Evolutionary conservation across 2,888 invertebrate species (phyloP).

Genomic region (Zaprionus obscuricornis): DNA sequence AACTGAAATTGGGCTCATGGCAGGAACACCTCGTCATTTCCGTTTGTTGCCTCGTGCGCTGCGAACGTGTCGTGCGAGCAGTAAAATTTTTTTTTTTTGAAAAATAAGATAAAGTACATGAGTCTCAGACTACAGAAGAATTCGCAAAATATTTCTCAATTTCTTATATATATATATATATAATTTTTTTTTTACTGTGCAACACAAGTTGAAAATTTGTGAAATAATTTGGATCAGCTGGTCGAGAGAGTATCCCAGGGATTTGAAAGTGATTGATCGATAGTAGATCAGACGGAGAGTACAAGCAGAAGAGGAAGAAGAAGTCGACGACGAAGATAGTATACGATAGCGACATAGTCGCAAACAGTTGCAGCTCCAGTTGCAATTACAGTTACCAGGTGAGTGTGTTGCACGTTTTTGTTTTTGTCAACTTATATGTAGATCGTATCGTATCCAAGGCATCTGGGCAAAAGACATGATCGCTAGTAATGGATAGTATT

Average conservation of each 20-base stretch:
- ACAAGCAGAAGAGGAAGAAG: too few species aligned
- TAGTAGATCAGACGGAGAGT: too few species aligned
- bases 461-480: too few species aligned
- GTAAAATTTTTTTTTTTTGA: neutral
- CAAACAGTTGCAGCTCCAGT: slow-evolving; percentile 9
- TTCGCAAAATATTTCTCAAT: too few species aligned
- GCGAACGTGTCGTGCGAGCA: slow-evolving; percentile 52
- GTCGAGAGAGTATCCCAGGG: too few species aligned
- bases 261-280: too few species aligned
- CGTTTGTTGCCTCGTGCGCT: slow-evolving; percentile 67
- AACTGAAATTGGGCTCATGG: slow-evolving; percentile 34
- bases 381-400: slow-evolving; percentile 36
- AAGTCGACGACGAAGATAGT: too few species aligned
- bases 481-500: slow-evolving; percentile 39
- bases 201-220: neutral
- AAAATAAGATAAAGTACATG: too few species aligned
- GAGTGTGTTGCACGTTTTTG: slow-evolving; percentile 13
- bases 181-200: slow-evolving; percentile 4
- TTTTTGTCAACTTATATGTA: slow-evolving; percentile 3
- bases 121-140: too few species aligned
- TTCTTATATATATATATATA: slow-evolving; percentile 4
- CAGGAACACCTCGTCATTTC: slow-evolving; percentile 59
- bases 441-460: neutral
- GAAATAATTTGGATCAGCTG: too few species aligned
- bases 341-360: slow-evolving; percentile 57